Evolutionary conservation across 1,140 invertebrate genomes (phyloP).

Genomic region (Drosophila setifemur): DNA sequence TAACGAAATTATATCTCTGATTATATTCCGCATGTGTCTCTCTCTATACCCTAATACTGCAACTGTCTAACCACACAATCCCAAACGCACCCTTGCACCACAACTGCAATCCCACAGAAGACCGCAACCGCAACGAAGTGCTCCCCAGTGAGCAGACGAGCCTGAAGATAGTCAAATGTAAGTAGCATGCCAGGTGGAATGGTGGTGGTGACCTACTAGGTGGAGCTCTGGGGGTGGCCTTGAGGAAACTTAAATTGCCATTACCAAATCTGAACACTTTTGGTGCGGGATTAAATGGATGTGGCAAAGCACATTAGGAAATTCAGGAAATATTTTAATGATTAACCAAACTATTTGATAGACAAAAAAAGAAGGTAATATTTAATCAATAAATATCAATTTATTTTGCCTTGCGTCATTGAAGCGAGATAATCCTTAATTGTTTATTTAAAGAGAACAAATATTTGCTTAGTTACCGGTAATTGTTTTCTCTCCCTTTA

Average conservation of each 20-base stretch:
- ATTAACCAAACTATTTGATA: too few species aligned
- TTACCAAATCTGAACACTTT: neutral
- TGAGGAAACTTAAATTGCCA: neutral
- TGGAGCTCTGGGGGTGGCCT: neutral
- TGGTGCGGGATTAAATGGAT: neutral
- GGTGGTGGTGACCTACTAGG: neutral
- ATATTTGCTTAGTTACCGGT: too few species aligned
- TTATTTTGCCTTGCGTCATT: too few species aligned
- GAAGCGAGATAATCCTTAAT: too few species aligned
- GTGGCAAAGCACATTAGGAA: too few species aligned
- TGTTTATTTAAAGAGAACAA: too few species aligned
- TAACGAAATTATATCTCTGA: slow-evolving; percentile 8
- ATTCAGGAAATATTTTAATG: too few species aligned
- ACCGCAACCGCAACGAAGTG: slow-evolving; percentile 48
- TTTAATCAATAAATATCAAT: too few species aligned
- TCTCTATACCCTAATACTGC: slow-evolving; percentile 18
- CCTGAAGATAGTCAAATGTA: slow-evolving; percentile 72
- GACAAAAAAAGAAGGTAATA: too few species aligned
- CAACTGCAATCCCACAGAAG: slow-evolving; percentile 53
- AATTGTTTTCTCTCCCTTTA: too few species aligned
- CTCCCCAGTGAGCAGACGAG: slow-evolving; percentile 43
- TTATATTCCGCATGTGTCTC: slow-evolving; percentile 43
- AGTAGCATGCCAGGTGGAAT: slow-evolving; percentile 43
- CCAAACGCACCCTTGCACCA: slow-evolving; percentile 53
- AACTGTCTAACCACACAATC: slow-evolving; percentile 37